A percentile compares a stretch with the other conserved stretches of the same genome.
Conservation (phyloP, 1,140 invertebrate species). For the Hylaeus anthracinus region DNA sequence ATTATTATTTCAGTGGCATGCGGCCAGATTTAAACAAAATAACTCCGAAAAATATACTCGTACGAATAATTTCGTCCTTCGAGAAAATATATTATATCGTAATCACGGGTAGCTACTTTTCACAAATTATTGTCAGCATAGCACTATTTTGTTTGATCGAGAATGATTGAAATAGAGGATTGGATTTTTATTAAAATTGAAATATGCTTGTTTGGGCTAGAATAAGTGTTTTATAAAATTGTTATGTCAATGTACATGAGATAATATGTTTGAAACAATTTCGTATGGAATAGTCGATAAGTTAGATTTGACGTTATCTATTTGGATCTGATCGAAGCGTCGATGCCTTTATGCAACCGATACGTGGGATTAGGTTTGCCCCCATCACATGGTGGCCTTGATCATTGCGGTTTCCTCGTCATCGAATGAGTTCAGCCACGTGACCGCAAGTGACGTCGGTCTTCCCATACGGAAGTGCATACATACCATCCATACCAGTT, state of each 20-base stretch:
- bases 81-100: neutral
- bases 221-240: too few relatives aligned
- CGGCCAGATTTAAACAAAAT: constrained; percentile 60
- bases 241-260: neutral
- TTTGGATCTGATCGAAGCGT: neutral
- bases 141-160: too few relatives aligned
- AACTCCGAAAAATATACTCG: constrained; percentile 46
- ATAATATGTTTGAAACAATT: neutral
- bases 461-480: neutral
- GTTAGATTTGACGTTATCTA: neutral
- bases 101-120: neutral
- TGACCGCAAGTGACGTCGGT: neutral
- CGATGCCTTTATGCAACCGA: constrained; percentile 20
- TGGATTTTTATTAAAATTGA: too few relatives aligned
- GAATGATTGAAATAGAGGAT: neutral
- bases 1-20: constrained; percentile 71
- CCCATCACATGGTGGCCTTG: constrained; percentile 4
- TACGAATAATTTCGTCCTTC: neutral
- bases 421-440: constrained; percentile 10
- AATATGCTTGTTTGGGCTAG: too few relatives aligned
- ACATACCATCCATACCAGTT: neutral
- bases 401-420: constrained; percentile 40
- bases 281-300: neutral
- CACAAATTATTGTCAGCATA: neutral
- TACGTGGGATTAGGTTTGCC: neutral